Conservation (phyloP, 2,797 vertebrate genomes). For the Pempheris klunzingeri region DNA sequence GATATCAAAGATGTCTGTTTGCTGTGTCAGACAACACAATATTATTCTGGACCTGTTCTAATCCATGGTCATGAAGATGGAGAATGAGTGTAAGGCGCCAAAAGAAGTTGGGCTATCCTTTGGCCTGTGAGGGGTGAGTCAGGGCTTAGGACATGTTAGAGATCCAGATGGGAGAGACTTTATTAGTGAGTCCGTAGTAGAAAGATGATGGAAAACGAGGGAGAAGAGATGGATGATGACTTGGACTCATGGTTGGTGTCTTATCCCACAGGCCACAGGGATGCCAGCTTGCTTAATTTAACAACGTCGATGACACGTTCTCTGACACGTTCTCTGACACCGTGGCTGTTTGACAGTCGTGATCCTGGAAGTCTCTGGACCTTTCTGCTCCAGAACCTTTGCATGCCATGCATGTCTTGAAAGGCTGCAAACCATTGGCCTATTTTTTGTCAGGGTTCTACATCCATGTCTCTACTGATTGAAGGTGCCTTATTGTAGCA, state of each 20-base stretch:
- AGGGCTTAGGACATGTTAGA: not conserved
- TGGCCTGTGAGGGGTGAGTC: not conserved
- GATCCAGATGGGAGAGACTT: not conserved
- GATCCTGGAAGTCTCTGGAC: no score
- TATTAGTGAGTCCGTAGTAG: no score
- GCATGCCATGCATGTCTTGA: not conserved
- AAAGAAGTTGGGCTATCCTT: not conserved
- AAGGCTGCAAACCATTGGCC: no score
- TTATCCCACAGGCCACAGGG: not conserved
- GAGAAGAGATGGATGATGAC: not conserved
- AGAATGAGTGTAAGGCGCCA: not conserved
- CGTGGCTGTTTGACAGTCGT: no score
- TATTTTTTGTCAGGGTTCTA: no score
- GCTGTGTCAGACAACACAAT: not conserved
- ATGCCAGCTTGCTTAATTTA: not conserved
- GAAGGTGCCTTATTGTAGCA: constrained; percentile 18
- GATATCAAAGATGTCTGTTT: not conserved
- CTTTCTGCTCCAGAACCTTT: no score
- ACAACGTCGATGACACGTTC: not conserved
- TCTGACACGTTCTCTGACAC: no score
- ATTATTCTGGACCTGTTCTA: not conserved
- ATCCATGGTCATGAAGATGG: not conserved
- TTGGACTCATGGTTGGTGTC: not conserved
- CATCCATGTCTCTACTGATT: constrained; percentile 12
- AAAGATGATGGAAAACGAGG: not conserved